phyloP scores from a whole-genome alignment of 1,140 invertebrate genomes.

The Grapholita molesta region DNA sequence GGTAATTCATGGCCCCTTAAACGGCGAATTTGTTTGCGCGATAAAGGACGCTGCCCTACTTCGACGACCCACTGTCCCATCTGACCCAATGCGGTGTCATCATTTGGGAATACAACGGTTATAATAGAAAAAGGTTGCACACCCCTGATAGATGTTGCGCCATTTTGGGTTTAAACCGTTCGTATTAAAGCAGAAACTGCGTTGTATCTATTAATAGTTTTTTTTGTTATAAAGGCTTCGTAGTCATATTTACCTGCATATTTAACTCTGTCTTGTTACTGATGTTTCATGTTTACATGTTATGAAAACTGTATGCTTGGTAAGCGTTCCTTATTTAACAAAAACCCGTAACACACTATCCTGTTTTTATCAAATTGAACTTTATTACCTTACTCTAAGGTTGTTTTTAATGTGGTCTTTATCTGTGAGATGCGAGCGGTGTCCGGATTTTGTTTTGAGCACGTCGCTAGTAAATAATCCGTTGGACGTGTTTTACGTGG shows the following conservation, averaged over 20 bases:
- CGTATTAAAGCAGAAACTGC: not conserved
- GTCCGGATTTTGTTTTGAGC: not conserved
- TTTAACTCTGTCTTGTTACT: not conserved
- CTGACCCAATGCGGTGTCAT: not conserved
- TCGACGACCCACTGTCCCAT: not conserved
- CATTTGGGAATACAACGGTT: not conserved
- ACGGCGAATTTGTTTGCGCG: slow-evolving; percentile 41
- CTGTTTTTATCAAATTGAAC: not conserved
- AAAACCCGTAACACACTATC: not conserved
- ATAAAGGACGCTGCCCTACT: slow-evolving; percentile 31
- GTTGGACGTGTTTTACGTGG: not conserved
- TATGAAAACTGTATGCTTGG: not conserved
- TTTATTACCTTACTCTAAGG: not conserved
- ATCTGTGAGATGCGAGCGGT: not conserved
- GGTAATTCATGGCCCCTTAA: slow-evolving; percentile 42
- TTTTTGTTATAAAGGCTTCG: not conserved
- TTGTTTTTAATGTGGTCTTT: not conserved
- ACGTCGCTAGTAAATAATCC: not conserved
- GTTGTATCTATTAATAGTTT: not conserved
- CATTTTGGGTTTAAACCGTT: not conserved
- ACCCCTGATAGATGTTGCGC: not conserved
- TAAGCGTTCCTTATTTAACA: too few species aligned
- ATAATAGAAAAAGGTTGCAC: not conserved
- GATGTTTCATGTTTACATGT: not conserved
- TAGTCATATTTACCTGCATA: not conserved